A percentile compares a stretch with the other conserved stretches of the same genome.
These are phyloP conservation scores for Phylloscopus collybita DNA, from an alignment of 2,797 vertebrate genomes.

Conservation along the genomic window DNA sequence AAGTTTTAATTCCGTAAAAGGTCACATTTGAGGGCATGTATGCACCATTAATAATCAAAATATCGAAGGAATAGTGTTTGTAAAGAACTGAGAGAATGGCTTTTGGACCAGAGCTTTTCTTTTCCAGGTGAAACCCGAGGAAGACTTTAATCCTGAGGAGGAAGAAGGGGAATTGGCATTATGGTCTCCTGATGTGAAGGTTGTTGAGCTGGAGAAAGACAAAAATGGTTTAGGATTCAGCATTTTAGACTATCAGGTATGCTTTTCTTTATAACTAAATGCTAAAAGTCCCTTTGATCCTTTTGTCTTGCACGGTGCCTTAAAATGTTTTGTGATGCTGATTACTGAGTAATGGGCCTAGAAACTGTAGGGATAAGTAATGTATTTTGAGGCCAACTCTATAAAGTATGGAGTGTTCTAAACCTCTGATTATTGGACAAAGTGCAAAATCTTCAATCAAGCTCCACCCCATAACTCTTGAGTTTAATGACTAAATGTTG, in stretches of 20 bases:
- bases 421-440: neutral
- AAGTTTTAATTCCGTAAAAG: neutral
- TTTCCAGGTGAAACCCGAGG: slow-evolving; percentile 57
- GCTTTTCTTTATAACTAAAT: neutral
- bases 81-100: neutral
- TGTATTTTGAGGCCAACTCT: neutral
- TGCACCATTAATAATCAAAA: neutral
- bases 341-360: neutral
- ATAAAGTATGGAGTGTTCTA: neutral
- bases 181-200: slow-evolving; percentile 89
- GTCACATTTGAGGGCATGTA: neutral
- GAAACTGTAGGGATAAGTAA: neutral
- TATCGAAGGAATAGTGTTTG: neutral
- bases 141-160: slow-evolving; percentile 68
- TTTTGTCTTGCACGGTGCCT: neutral
- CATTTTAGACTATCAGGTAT: slow-evolving; percentile 97
- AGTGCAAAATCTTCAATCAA: neutral
- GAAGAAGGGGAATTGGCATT: slow-evolving; percentile 90
- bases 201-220: slow-evolving; percentile 87
- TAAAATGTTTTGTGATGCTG: neutral
- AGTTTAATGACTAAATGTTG: neutral
- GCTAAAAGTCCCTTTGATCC: neutral
- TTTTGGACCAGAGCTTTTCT: slow-evolving; percentile 11
- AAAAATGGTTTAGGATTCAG: slow-evolving; percentile 93
- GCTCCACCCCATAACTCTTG: neutral